Conservation (phyloP, 1,140 invertebrate species). For the Caenorhabditis elegans region WBcel235 BX284606.5:16470001-16470500, state of each 20-base stretch:
- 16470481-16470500: too few relatives aligned
- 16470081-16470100: too few relatives aligned
- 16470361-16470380: conserved; percentile 7
- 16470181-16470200: neutral
- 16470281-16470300: conserved; percentile 30
- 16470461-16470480: too few relatives aligned
- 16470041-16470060: too few relatives aligned
- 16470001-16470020: too few relatives aligned
- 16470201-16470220: conserved; percentile 2
- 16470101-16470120: too few relatives aligned
- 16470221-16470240: neutral
- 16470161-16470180: conserved; percentile 4
- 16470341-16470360: conserved; percentile 55
- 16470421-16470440: too few relatives aligned
- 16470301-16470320: conserved; percentile 47
- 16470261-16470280: conserved; percentile 33
- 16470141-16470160: neutral
- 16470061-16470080: too few relatives aligned
- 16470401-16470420: too few relatives aligned
- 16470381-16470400: too few relatives aligned
- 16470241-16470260: conserved; percentile 15
- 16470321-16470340: conserved; percentile 48
- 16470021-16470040: too few relatives aligned
- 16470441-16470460: too few relatives aligned
- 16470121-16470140: neutral